Percentiles rank a stretch among this genome's conserved stretches.
Conservation (phyloP, 2,888 invertebrate species). For the Rotaria socialis region DNA sequence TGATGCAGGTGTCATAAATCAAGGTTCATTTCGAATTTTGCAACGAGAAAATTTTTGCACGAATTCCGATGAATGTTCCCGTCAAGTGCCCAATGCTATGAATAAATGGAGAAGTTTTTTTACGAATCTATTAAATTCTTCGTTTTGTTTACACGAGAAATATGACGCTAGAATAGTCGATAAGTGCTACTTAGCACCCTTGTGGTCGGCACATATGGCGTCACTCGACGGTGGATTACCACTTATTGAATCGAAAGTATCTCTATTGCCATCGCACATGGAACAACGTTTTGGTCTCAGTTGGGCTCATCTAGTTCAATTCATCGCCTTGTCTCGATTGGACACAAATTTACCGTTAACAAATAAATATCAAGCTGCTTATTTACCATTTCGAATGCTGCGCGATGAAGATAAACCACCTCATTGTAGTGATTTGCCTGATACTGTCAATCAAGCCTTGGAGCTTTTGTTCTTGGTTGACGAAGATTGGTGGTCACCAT, state of each 20-base stretch:
- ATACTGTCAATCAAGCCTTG: neutral
- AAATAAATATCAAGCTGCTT: conserved; percentile 32
- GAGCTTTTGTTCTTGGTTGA: neutral
- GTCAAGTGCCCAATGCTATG: neutral
- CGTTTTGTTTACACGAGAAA: neutral
- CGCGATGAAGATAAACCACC: neutral
- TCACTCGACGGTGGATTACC: conserved; percentile 37
- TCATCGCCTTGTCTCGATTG: conserved; percentile 45
- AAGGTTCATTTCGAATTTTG: neutral
- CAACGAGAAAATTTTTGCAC: conserved; percentile 37
- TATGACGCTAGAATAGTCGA: conserved; percentile 13
- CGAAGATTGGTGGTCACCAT: neutral
- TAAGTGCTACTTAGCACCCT: neutral
- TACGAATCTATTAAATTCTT: neutral
- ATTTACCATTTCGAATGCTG: neutral
- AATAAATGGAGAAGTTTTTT: neutral
- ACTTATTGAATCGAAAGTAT: neutral
- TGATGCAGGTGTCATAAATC: conserved; percentile 36
- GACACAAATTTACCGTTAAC: conserved; percentile 43
- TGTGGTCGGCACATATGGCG: conserved; percentile 43
- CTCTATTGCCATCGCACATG: conserved; percentile 3
- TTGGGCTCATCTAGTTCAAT: conserved; percentile 46
- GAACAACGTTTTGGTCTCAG: conserved; percentile 45
- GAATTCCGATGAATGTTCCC: neutral
- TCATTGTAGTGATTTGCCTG: neutral